Percentiles rank a stretch among this genome's conserved stretches.
Conservation (phyloP, 1,140 invertebrate genomes). For the Chelonus insularis region DNA sequence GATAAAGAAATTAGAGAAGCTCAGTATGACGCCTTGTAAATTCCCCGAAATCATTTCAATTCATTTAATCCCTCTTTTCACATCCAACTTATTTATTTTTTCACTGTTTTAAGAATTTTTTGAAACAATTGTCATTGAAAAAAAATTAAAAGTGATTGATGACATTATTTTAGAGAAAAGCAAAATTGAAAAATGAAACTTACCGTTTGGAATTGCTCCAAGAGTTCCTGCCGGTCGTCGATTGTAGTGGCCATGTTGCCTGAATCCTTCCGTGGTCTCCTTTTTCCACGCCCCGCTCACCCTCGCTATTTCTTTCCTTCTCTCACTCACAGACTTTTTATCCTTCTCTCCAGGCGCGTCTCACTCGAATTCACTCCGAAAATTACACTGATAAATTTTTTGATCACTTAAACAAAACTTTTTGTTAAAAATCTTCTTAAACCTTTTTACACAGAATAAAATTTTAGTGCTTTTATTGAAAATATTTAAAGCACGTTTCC, state of each 20-base stretch:
- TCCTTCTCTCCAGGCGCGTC: slow-evolving; percentile 15
- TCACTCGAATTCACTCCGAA: slow-evolving; percentile 5
- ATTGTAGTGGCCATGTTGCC: slow-evolving; percentile 56
- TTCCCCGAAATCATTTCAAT: too few relatives aligned
- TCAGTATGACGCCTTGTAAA: too few relatives aligned
- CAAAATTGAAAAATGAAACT: slow-evolving; percentile 36
- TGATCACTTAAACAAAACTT: background rate
- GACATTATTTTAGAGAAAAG: background rate
- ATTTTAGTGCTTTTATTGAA: too few relatives aligned
- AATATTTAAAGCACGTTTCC: too few relatives aligned
- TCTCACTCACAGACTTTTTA: slow-evolving; percentile 4
- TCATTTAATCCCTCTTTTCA: too few relatives aligned
- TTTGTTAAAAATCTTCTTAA: too few relatives aligned
- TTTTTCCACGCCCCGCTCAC: slow-evolving; percentile 21
- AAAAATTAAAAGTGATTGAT: background rate
- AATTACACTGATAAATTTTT: background rate
- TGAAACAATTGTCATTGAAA: background rate
- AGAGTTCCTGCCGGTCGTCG: slow-evolving; percentile 56
- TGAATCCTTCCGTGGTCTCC: slow-evolving; percentile 40
- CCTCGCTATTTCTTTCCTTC: slow-evolving; percentile 29
- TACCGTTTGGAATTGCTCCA: slow-evolving; percentile 54
- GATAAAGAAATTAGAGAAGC: too few relatives aligned
- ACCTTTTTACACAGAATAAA: too few relatives aligned
- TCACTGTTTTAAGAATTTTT: background rate
- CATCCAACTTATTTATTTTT: too few relatives aligned